A percentile compares a stretch with the other conserved stretches of the same genome.
Evolutionary conservation across 2,888 invertebrate species (phyloP).

Genomic region (Phyto melanocephala): DNA sequence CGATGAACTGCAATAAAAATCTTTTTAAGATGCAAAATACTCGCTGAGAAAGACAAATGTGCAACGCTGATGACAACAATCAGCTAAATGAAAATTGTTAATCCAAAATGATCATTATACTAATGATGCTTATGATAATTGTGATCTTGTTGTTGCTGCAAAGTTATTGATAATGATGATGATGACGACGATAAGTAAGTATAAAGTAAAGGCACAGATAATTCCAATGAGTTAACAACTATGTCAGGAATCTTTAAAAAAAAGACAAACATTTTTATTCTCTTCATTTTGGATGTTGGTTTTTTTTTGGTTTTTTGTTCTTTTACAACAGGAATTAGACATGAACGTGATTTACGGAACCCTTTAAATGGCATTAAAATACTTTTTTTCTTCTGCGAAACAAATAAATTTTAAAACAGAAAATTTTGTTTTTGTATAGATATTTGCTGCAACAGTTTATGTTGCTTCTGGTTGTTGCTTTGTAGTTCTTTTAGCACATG

Average conservation of each 20-base stretch:
- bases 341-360: slow-evolving; percentile 78
- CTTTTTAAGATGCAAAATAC: slow-evolving; percentile 57
- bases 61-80: slow-evolving; percentile 39
- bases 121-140: slow-evolving; percentile 28
- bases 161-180: slow-evolving; percentile 13
- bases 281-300: no score
- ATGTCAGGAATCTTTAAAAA: slow-evolving; percentile 74
- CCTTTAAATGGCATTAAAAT: slow-evolving; percentile 71
- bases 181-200: slow-evolving; percentile 18
- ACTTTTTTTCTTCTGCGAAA: neutral
- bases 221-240: slow-evolving; percentile 75
- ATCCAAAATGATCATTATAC: slow-evolving; percentile 39
- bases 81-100: slow-evolving; percentile 42
- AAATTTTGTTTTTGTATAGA: slow-evolving; percentile 24
- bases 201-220: slow-evolving; percentile 59
- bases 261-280: slow-evolving; percentile 63
- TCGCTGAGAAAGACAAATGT: slow-evolving; percentile 50
- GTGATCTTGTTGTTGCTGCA: slow-evolving; percentile 25
- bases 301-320: slow-evolving; percentile 29
- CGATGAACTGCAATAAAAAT: slow-evolving; percentile 59
- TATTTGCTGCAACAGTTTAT: slow-evolving; percentile 17
- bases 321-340: slow-evolving; percentile 73
- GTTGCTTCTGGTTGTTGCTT: neutral
- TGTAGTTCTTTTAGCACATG: slow-evolving; percentile 48
- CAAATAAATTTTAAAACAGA: slow-evolving; percentile 49